These are phyloP conservation scores for Willisornis vidua DNA, from an alignment of 2,113 vertebrate species.

Conservation along the genomic window DNA sequence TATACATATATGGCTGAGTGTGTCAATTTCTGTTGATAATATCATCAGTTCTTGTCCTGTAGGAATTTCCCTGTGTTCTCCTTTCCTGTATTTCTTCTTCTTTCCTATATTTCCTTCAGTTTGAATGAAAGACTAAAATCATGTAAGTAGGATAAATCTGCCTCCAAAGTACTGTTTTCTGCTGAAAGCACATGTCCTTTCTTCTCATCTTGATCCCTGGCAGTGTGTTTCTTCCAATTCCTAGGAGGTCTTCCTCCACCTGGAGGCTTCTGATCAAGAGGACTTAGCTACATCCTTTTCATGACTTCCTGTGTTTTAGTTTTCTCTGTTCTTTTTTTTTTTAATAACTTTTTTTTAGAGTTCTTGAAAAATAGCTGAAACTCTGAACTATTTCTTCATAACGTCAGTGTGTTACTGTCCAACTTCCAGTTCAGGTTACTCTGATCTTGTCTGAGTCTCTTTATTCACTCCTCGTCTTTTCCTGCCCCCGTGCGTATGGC, in stretches of 20 bases:
- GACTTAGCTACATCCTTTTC: neutral
- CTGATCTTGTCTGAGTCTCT: neutral
- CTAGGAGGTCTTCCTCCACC: neutral
- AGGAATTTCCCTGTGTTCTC: neutral
- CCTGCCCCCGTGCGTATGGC: neutral
- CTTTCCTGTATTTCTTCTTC: neutral
- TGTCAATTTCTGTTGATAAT: neutral
- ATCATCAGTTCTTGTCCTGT: neutral
- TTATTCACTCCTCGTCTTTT: neutral
- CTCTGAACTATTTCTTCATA: neutral
- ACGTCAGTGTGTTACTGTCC: neutral
- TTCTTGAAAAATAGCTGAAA: neutral
- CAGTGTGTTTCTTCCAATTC: neutral
- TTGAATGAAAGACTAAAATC: constrained; percentile 7
- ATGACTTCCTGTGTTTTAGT: neutral
- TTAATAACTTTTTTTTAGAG: neutral
- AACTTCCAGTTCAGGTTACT: neutral
- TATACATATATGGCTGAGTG: neutral
- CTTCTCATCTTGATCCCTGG: neutral
- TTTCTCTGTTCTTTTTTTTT: neutral
- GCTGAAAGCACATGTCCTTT: neutral
- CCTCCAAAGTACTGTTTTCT: neutral
- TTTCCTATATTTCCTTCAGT: neutral
- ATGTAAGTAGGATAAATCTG: neutral
- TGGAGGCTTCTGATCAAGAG: neutral